Conservation (phyloP, 2,113 vertebrate species). For the Nanger granti region DNA sequence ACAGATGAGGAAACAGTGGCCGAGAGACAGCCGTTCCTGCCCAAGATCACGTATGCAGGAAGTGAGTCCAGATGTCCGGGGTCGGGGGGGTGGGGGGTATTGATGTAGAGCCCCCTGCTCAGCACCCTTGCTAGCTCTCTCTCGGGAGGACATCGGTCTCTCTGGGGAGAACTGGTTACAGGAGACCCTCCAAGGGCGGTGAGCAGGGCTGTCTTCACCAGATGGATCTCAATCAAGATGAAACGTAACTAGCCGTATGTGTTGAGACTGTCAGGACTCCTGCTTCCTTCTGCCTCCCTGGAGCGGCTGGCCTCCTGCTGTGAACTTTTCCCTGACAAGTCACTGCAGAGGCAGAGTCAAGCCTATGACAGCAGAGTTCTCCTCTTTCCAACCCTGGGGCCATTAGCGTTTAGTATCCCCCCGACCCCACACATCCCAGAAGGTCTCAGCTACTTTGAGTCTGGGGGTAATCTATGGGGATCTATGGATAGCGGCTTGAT, state of each 20-base stretch:
- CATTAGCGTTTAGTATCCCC: background rate
- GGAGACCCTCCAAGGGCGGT: background rate
- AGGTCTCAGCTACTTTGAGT: background rate
- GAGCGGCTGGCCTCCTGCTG: background rate
- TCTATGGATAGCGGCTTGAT: background rate
- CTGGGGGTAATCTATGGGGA: background rate
- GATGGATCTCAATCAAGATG: background rate
- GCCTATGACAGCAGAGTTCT: background rate
- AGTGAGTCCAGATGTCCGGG: background rate
- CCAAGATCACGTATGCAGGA: background rate
- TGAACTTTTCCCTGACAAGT: too few relatives aligned
- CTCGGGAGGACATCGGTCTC: background rate
- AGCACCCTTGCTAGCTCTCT: background rate
- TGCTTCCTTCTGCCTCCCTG: background rate
- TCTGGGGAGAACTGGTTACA: background rate
- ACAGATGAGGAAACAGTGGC: background rate
- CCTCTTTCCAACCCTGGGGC: background rate
- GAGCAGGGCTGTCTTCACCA: background rate
- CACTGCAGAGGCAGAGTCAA: background rate
- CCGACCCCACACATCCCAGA: background rate
- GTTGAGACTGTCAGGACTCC: background rate
- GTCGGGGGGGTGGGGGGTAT: too few relatives aligned
- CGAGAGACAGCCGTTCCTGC: background rate
- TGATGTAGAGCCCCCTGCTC: background rate
- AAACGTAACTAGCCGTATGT: background rate